Base-by-base conservation (phyloP, 2,888 invertebrate genomes). In the Laspeyria flexula region DNA sequence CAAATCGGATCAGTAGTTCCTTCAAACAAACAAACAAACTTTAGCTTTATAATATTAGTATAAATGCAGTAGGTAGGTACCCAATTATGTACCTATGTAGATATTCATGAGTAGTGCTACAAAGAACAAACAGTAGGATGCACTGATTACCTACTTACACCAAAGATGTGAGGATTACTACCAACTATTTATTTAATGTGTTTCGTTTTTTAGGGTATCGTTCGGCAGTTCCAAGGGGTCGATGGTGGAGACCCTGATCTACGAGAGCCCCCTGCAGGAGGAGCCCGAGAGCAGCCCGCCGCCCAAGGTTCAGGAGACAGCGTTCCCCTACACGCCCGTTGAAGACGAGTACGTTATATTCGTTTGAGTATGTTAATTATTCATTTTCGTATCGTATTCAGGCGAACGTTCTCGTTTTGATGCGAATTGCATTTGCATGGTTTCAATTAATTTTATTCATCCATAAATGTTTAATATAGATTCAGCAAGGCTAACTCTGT, bases 201-300 rank as follows among this genome's bases (percentile, higher is more conserved):
- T 55, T 50, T 60, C 53, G 47, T 48, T 60, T 69, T 65, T 53
- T 94, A 98, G 97, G 93, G 98, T 98, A 66, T 97, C 97, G 42
- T 98, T 98, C 88, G 98, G 97, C 67, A 97, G 97, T 85, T 97
- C 97, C 69, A 97, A 97, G 87, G 97, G 97, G 65, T 97, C 97
- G 43, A 97, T 98, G 97, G 97, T 98, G 62, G 98, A 98, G 93
- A 98, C 98, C 39, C 93, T 97, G 68, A 97, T 98, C 71, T 97
- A 96, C 91, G 97, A 98, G 92, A 96, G 95, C 75, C 95, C 95
- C 25, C 94, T 96, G 43, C 96, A 96, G 75, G 96, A 96, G 86
- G 96, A 96, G 79, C 95, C 95, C 7, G 96, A 96, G 85, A 93
- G 93, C 77, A 95, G 95, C 92, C 95, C 94, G 16, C 94, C 93